These are phyloP conservation scores for Cheirogaleus major DNA, from an alignment of 2,797 vertebrate genomes.

Conservation along the genomic window DNA sequence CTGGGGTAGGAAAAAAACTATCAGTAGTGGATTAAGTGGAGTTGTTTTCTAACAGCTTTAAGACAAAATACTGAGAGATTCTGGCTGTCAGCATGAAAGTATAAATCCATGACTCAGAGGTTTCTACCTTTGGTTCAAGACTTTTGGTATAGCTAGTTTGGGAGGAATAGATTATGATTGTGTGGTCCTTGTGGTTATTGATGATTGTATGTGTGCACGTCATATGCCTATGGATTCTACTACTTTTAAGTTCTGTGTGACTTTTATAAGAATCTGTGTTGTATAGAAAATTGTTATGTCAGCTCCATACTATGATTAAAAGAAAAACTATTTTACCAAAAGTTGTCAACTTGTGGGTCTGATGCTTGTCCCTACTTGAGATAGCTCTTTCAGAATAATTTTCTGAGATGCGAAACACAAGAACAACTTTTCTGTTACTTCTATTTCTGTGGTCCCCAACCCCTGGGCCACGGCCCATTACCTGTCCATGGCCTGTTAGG, in stretches of 20 bases:
- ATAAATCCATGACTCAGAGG: background rate
- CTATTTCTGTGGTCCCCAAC: background rate
- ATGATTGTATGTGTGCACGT: fast-evolving
- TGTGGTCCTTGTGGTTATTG: background rate
- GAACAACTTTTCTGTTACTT: background rate
- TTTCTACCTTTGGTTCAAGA: background rate
- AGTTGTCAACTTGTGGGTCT: background rate
- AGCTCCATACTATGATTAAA: background rate
- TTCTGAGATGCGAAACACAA: background rate
- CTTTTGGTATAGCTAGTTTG: fast-evolving
- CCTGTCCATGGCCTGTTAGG: too few species aligned
- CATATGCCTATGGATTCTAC: background rate
- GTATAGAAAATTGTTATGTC: background rate
- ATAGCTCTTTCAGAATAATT: background rate
- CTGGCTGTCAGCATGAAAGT: background rate
- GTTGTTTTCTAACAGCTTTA: background rate
- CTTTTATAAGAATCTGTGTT: background rate
- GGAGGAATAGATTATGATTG: background rate
- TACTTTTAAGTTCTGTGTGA: background rate
- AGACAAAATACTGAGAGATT: background rate
- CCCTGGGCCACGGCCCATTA: too few species aligned
- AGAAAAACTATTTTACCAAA: background rate
- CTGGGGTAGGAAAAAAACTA: fast-evolving
- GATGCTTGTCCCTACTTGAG: background rate
- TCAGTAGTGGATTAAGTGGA: background rate